Evolutionary conservation across 2,888 invertebrate species (phyloP), one percentile per base, ranked within the genome.

Genomic region (Drosophila differens): DNA sequence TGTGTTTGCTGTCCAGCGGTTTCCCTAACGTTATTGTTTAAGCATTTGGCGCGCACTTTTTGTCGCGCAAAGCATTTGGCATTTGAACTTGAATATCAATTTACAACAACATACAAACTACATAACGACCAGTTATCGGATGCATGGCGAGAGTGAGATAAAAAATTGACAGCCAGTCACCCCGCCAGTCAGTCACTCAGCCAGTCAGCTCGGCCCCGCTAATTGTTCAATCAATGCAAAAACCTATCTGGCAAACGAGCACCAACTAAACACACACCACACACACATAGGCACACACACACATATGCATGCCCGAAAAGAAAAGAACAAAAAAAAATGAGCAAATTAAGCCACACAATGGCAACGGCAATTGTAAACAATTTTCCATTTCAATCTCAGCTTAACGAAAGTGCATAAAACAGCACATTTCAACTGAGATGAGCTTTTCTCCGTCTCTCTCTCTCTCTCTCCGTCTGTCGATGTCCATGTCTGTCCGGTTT

Each of bases 11-110:
- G 25, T 19, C 10, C 64, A 67, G 37, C 25, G 62, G 54, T 73
- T 72, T 65, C 67, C 71, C 68, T 70, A 79, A 47, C 51, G 49
- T 53, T 70, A 16, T 67, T 51, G 39, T 39, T 47, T 55, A 66
- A 84, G 64, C 79, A 80, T 79, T 85, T 86, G 79, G 85, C 87
- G 84, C 84, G 74, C 76, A 88, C 70, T 89, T 82, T 81, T 85
- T 81, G 79, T 81, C 85, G 90, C 90, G 90, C 85, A 90, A 87
- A 89, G 63, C 78, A 89, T 89, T 88, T 89, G 89, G 65, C 58
- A 58, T 87, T 88, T 91, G 92, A 92, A 91, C 92, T 91, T 91
- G 91, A 92, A 88, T 89, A 91, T 88, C 91, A 92, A 91, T 92
- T 92, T 88, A 91, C 91, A 91, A 87, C 85, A 81, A 81, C 37